Conservation (phyloP, 2,888 invertebrate genomes). For the Cerastis rubricosa region DNA sequence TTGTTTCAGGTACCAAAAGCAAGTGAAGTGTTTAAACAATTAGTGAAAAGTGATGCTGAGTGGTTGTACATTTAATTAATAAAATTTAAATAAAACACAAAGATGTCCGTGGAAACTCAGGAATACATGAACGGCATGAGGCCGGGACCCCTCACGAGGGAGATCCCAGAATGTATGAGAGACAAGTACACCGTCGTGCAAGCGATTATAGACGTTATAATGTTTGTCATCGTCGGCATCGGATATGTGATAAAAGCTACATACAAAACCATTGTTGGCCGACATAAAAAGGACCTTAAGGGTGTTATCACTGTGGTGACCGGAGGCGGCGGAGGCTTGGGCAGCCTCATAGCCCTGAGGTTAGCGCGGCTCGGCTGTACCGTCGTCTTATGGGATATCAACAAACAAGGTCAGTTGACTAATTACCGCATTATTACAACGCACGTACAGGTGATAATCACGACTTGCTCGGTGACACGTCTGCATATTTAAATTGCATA, state of each 20-base stretch:
- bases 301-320: constrained; percentile 96
- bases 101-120: constrained; percentile 83
- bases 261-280: constrained; percentile 91
- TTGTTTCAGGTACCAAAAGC: constrained; percentile 72
- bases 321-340: constrained; percentile 97
- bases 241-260: constrained; percentile 90
- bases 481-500: constrained; percentile 35
- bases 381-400: constrained; percentile 97
- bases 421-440: constrained; percentile 51
- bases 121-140: constrained; percentile 86
- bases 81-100: constrained; percentile 43
- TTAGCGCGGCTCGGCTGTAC: constrained; percentile 94
- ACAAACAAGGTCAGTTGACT: constrained; percentile 92
- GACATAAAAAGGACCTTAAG: constrained; percentile 92
- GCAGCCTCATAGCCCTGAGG: constrained; percentile 94
- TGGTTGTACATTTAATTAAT: constrained; percentile 53
- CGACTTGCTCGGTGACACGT: constrained; percentile 60
- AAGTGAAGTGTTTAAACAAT: constrained; percentile 54
- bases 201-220: constrained; percentile 90
- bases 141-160: constrained; percentile 86
- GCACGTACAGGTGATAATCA: constrained; percentile 62
- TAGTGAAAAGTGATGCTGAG: constrained; percentile 75
- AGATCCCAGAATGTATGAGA: constrained; percentile 88
- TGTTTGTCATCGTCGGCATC: constrained; percentile 87
- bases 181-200: constrained; percentile 89